Evolutionary conservation across 2,797 vertebrate genomes (phyloP), one percentile per base, ranked within the genome.

Genomic region (Pantherophis vulpinus): DNA sequence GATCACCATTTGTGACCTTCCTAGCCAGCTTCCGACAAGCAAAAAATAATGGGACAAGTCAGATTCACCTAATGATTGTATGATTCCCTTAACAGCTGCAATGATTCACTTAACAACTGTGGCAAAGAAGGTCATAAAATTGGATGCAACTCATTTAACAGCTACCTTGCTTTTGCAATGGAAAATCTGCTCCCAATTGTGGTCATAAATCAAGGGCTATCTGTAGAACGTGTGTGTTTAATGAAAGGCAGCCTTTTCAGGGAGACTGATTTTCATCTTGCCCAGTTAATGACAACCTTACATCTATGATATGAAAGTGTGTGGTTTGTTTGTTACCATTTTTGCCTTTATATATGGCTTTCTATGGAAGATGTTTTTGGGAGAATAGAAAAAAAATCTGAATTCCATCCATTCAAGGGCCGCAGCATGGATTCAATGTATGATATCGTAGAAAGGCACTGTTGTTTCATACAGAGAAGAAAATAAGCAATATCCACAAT

Each of bases 191-290:
- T 54, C 51, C 9, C 51, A 54, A 5, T 29, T 27, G 27, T 63
- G 10, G 13, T 14, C 29, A 32, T 16, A 16, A 7, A 0, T 32
- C 5, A 0, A 70, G 2, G 66, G 12, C 2, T 18, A 20, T 0
- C n/a, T 37, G 7, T 74, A 83, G 37, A 25, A 83, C 12, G 0
- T 42, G 37, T 25, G 74, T 20, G 37, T 47, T 83, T 83, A 47
- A 25, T 83, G 74, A 47, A 83, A 83, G 18, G 9, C 37, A 83
- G 37, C 9, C 5, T 47, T 47, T 83, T 83, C 74, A 25, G 20
- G 74, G 37, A 83, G 20, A 83, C 11, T 83, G 32, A 47, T 83
- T 47, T 79, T 83, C n/a, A 47, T 42, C 37, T 83, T 79, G 18
- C 9, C 9, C 74, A 42, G 37, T 23, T 79, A 23, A 42, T 9